A percentile compares a stretch with the other conserved stretches of the same genome.
phyloP scores from a whole-genome alignment of 2,888 invertebrate genomes.

The Polietes domitor region DNA sequence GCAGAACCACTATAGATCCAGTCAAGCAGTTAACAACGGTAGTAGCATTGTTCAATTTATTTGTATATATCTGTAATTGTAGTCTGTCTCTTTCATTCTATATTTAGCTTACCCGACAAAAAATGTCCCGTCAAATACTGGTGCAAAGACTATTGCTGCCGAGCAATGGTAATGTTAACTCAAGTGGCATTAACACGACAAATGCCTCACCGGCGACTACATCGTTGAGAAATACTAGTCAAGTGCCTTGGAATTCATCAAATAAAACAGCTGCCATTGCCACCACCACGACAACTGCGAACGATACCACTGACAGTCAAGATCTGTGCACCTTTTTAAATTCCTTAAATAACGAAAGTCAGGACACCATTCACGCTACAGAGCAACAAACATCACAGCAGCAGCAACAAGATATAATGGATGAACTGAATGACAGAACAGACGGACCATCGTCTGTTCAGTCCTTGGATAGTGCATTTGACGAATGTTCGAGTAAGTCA shows the following conservation, averaged over 20 bases:
- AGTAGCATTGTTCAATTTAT: too few relatives aligned
- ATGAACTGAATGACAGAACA: slow-evolving; percentile 40
- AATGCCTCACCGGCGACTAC: slow-evolving; percentile 12
- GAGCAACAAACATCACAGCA: slow-evolving; percentile 43
- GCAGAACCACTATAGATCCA: slow-evolving; percentile 76
- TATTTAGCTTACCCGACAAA: slow-evolving; percentile 76
- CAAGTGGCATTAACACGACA: slow-evolving; percentile 13
- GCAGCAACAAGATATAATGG: slow-evolving; percentile 28
- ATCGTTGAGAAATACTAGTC: slow-evolving; percentile 27
- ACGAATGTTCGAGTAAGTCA: slow-evolving; percentile 74
- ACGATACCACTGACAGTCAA: slow-evolving; percentile 67
- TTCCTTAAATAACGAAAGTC: slow-evolving; percentile 72
- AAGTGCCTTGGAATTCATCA: slow-evolving; percentile 57
- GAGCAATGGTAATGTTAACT: slow-evolving; percentile 78
- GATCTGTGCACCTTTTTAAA: slow-evolving; percentile 73
- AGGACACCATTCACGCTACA: slow-evolving; percentile 76
- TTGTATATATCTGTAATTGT: too few relatives aligned
- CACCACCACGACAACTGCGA: slow-evolving; percentile 18
- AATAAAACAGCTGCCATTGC: slow-evolving; percentile 35
- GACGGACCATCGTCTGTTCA: slow-evolving; percentile 43
- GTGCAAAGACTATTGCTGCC: slow-evolving; percentile 89
- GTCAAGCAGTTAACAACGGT: slow-evolving; percentile 76
- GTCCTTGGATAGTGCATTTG: slow-evolving; percentile 71
- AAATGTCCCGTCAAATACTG: slow-evolving; percentile 83
- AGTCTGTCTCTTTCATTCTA: slow-evolving; percentile 33